phyloP scores from a whole-genome alignment of 1,140 invertebrate species.

The Holcopasites calliopsidis region DNA sequence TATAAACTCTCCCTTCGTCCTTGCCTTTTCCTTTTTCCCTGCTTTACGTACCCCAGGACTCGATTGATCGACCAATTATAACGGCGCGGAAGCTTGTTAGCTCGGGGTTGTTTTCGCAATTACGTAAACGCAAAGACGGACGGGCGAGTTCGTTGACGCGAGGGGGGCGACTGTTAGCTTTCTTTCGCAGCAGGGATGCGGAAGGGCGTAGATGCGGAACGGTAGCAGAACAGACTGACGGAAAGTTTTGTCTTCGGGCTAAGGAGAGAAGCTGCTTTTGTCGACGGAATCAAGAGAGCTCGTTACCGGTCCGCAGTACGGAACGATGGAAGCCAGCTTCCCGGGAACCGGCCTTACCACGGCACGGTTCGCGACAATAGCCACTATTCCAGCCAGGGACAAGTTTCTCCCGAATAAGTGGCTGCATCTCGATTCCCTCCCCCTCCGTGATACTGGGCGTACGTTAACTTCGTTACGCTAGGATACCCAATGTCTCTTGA shows the following conservation, averaged over 20 bases:
- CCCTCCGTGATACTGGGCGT: constrained; percentile 21
- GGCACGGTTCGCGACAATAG: constrained; percentile 42
- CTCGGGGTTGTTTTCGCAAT: constrained; percentile 30
- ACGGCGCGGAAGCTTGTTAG: constrained; percentile 10
- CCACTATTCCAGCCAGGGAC: constrained; percentile 13
- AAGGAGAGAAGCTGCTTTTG: constrained; percentile 16
- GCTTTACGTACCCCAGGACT: not conserved
- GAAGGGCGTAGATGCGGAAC: not conserved
- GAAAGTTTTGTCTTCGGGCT: constrained; percentile 13
- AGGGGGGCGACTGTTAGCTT: not conserved
- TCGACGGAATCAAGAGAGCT: constrained; percentile 37
- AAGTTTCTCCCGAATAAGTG: constrained; percentile 37
- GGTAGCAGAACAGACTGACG: not conserved
- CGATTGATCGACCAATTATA: constrained; percentile 40
- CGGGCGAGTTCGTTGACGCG: not conserved
- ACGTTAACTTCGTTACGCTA: constrained; percentile 53
- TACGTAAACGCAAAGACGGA: constrained; percentile 16
- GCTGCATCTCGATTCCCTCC: constrained; percentile 34
- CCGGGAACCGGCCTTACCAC: constrained; percentile 8
- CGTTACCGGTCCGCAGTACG: constrained; percentile 23
- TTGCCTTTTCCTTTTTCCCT: not conserved
- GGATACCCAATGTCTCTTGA: constrained; percentile 13
- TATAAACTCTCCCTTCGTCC: too few relatives aligned
- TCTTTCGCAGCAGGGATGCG: not conserved
- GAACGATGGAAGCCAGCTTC: constrained; percentile 40